phyloP scores from a whole-genome alignment of 1,140 invertebrate genomes.

The honey bee (Apis mellifera) region Amel_HAv3.1 CM009936.2:15915001-15915500 shows the following conservation, averaged over 20 bases:
- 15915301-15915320: not conserved
- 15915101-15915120: conserved; percentile 23
- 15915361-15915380: conserved; percentile 12
- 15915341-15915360: not conserved
- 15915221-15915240: not conserved
- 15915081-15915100: not conserved
- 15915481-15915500: not conserved
- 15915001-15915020: not conserved
- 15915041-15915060: not conserved
- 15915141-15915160: conserved; percentile 26
- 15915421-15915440: no score
- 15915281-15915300: no score
- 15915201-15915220: not conserved
- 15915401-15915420: not conserved
- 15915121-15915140: conserved; percentile 47
- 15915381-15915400: not conserved
- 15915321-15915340: not conserved
- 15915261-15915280: not conserved
- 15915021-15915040: not conserved
- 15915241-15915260: not conserved
- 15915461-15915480: not conserved
- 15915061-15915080: not conserved
- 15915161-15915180: conserved; percentile 6
- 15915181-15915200: conserved; percentile 17
- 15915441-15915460: not conserved